Base-by-base conservation (phyloP, 2,113 vertebrate species). In the Nibea coibor region DNA sequence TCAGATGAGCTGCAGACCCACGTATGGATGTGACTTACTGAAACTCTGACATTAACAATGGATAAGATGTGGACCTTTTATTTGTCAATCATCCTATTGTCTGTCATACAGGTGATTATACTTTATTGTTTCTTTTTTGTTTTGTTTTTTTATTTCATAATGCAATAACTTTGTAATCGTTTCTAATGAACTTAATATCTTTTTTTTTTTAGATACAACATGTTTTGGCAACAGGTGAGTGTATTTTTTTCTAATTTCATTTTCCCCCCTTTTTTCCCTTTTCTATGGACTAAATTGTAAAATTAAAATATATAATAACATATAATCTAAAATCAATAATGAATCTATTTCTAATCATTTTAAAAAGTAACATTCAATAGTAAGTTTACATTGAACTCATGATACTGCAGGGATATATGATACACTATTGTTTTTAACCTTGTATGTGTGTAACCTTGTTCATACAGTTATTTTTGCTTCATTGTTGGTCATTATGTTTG, bases 31-130 rank as follows among this genome's bases (percentile, higher is more conserved):
- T 75, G 90, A 84, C 69, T 24, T 35, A 59, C 78, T 53, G 51
- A 82, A 71, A 39, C 50, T 4, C 19, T 70, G 58, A 76, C 22
- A 56, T 47, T 77, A 43, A 79, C 65, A 73, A 91, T 86, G 85
- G 80, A 88, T 71, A 92, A 88, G 47, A 88, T 86, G 85, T 81
- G 83, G 87, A 88, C 14, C 12, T 56, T 93, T 69, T 92, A 75
- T 72, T 77, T 83, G 51, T 75, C 84, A 53, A 22, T 78, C 51
- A 17, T 85, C 35, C n/a, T 95, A 11, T 70, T 92, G 53, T 92
- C 90, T 76, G 64, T 94, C 78, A 80, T 85, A 56, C 92, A 95
- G 94, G 95, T 95, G 93, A 84, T 54, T 70, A 53, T 5, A 20
- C 31, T 26, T 61, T 48, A 42, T 31, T 9, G 3, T 45, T 63